These are phyloP conservation scores for Apogon talboti DNA, from an alignment of 2,797 vertebrate genomes.

Conservation along the genomic window DNA sequence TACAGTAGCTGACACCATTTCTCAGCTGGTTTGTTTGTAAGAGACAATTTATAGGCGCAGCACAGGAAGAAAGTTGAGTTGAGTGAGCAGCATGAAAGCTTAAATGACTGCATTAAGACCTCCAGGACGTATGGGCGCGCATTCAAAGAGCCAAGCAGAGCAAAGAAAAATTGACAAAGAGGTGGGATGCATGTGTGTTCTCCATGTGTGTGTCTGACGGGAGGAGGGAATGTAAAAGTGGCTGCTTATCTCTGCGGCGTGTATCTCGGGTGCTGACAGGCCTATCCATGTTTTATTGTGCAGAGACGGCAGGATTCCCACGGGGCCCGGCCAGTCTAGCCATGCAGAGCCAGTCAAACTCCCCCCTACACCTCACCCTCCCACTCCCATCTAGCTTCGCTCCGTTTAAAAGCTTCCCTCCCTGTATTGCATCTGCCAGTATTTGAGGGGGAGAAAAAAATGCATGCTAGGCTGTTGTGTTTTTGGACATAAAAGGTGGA, in stretches of 20 bases:
- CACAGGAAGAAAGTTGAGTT: conserved; percentile 53
- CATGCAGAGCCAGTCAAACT: conserved; percentile 49
- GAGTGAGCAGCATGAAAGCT: conserved; percentile 68
- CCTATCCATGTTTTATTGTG: conserved; percentile 81
- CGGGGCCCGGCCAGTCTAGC: conserved; percentile 65
- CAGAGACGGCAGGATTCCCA: conserved; percentile 66
- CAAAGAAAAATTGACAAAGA: conserved; percentile 59
- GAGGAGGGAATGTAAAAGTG: conserved; percentile 53
- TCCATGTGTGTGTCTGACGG: conserved; percentile 34
- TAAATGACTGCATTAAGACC: conserved; percentile 67
- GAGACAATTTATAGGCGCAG: conserved; percentile 42
- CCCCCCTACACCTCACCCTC: neutral
- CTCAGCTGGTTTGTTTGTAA: conserved; percentile 42
- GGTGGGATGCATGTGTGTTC: conserved; percentile 33
- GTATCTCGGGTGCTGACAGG: conserved; percentile 78
- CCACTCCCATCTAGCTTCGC: conserved; percentile 11
- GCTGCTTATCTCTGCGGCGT: conserved; percentile 69
- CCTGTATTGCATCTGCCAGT: conserved; percentile 6
- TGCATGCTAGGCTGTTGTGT: conserved; percentile 8
- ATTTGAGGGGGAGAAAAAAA: neutral
- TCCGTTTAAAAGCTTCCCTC: conserved; percentile 28
- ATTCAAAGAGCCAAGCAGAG: conserved; percentile 58
- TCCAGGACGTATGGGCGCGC: conserved; percentile 52
- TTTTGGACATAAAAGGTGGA: conserved; percentile 30
- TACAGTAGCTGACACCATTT: conserved; percentile 49